Base-by-base conservation (phyloP, 92 coral and sea anemone species). In the Zoanthus solanderi region DNA sequence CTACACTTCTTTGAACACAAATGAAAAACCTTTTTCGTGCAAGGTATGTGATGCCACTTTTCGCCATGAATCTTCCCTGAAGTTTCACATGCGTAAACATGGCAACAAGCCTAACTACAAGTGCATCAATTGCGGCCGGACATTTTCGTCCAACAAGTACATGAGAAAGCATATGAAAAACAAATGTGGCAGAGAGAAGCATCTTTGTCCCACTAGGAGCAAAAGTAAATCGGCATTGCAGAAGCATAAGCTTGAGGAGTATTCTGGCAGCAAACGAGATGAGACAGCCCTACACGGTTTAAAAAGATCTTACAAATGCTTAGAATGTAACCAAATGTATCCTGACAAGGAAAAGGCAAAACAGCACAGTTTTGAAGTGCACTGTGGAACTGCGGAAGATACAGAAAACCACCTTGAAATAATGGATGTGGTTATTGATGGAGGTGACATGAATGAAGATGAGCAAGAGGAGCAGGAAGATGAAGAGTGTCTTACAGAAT, bases 311-410 rank as follows among this genome's bases (percentile, higher is more conserved):
- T 81, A 65, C 66, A 32, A 0, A 13, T 81, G 85, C 34, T 23
- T 50, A 66, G 85, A 81, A 47, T 81, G 85, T 14, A 60, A 63
- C 12, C 85, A 81, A 71, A 81, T n/a, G 23, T 81, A 44, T 44
- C 85, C 85, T 69, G 85, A 81, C 46, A 81, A 44, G 61, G 13
- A 67, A 30, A 16, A 73, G 17, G 85, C 85, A 18, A 66, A 81
- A 81, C 75, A 50, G n/a, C 85, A 81, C 74, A 14, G 75, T n/a
- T 73, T 81, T 14, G 85, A 81, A 30, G 85, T 71, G 45, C 85
- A 66, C 52, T 28, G 29, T 23, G 66, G 85, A 66, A 31, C 42
- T 29, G 61, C 60, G 5, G 75, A 65, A 13, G 46, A 4, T 81
- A 58, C 75, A 44, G 85, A 66, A 81, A 67, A 67, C 0, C 66